Conservation (phyloP, 2,888 invertebrate species). For the Balanococcus diminutus region DNA sequence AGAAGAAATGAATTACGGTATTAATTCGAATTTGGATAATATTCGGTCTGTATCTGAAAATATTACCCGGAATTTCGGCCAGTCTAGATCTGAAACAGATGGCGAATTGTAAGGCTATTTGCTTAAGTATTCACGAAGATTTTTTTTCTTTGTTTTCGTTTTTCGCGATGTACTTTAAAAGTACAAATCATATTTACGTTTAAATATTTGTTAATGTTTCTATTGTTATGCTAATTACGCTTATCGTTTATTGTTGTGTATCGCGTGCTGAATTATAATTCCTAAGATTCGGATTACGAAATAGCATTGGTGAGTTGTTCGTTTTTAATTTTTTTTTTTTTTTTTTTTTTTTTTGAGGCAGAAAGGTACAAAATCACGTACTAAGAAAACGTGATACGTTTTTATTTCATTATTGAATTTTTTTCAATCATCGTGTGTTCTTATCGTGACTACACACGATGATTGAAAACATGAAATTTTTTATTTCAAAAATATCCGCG, state of each 20-base stretch:
- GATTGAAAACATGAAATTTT: background rate
- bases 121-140: too few relatives aligned
- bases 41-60: constrained; percentile 78
- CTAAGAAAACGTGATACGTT: background rate
- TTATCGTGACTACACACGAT: background rate
- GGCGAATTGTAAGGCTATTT: constrained; percentile 67
- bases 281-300: background rate
- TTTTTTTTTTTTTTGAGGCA: background rate
- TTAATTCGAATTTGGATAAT: constrained; percentile 68
- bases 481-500: background rate
- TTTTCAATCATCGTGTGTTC: background rate
- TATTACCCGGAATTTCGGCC: constrained; percentile 77
- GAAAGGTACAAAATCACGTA: background rate
- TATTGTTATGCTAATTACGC: constrained; percentile 23
- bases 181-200: background rate
- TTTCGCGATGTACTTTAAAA: background rate
- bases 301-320: background rate
- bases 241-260: constrained; percentile 19
- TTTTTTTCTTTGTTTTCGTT: background rate
- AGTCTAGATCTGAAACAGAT: constrained; percentile 71
- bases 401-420: background rate
- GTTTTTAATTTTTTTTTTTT: background rate
- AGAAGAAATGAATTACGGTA: constrained; percentile 47
- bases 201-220: background rate
- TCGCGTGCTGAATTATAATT: constrained; percentile 1